Percentiles rank a stretch among this genome's conserved stretches.
Evolutionary conservation across 2,113 vertebrate species (phyloP).

Genomic region (Lophochroa leadbeateri): DNA sequence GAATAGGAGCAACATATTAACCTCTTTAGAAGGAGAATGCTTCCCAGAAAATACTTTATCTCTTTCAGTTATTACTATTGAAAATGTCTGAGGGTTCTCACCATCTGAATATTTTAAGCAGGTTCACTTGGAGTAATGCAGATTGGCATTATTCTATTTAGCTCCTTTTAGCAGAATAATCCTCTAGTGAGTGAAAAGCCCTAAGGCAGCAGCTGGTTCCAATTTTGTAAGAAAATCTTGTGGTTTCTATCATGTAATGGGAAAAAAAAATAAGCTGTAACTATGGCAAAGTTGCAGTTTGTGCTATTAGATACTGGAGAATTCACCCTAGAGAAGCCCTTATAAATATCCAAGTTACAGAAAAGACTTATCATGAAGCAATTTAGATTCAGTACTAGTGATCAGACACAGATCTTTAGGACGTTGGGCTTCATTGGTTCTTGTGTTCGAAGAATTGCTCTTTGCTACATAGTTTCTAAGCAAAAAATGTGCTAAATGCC

Average conservation of each 20-base stretch:
- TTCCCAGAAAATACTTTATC: slow-evolving; percentile 28
- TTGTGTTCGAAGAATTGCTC: background rate
- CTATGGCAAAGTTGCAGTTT: background rate
- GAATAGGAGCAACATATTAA: background rate
- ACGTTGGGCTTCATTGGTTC: background rate
- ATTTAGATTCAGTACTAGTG: background rate
- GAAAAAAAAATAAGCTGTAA: background rate
- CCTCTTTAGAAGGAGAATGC: background rate
- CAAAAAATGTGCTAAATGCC: background rate
- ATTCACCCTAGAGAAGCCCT: background rate
- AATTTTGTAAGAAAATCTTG: slow-evolving; percentile 27
- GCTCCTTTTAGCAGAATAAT: slow-evolving; percentile 28
- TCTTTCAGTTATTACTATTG: slow-evolving; percentile 14
- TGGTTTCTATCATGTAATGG: slow-evolving; percentile 12
- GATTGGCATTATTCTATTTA: slow-evolving; percentile 16
- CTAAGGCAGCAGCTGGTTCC: slow-evolving; percentile 18
- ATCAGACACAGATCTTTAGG: background rate
- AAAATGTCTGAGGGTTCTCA: slow-evolving; percentile 29
- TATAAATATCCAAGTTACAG: background rate
- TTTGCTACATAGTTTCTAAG: background rate
- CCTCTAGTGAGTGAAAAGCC: slow-evolving; percentile 15
- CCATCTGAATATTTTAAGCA: slow-evolving; percentile 45
- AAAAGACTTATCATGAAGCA: background rate
- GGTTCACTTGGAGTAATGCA: background rate
- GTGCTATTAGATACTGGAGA: background rate